phyloP scores from a whole-genome alignment of 2,113 vertebrate species.

The Gorsachius goisagi region DNA sequence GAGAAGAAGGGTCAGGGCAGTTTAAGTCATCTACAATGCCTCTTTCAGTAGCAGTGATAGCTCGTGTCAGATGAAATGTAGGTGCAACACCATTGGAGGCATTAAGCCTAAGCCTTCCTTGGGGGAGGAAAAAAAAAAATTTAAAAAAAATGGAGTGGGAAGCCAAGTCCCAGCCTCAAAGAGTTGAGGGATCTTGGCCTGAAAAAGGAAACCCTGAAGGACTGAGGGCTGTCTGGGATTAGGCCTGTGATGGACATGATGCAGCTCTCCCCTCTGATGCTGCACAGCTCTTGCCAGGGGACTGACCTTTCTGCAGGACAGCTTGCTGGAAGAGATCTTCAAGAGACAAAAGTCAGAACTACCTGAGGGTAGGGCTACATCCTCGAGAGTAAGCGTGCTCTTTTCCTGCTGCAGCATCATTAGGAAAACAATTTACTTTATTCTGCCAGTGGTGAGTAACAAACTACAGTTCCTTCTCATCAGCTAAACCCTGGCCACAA shows the following conservation, averaged over 20 bases:
- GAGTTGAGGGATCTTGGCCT: neutral
- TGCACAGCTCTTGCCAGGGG: fast-evolving
- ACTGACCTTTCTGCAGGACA: neutral
- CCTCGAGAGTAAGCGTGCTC: neutral
- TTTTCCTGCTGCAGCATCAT: neutral
- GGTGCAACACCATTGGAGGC: neutral
- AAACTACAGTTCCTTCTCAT: neutral
- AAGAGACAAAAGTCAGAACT: neutral
- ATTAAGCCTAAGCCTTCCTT: neutral
- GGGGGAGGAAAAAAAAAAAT: neutral
- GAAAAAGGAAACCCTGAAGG: neutral
- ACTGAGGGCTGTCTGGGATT: neutral
- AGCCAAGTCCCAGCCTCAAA: neutral
- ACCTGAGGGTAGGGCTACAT: fast-evolving
- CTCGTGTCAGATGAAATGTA: neutral
- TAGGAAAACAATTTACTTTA: neutral
- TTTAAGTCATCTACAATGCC: neutral
- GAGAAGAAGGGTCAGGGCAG: neutral
- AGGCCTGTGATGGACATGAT: neutral
- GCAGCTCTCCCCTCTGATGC: neutral
- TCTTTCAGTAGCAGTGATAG: neutral
- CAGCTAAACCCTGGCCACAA: neutral
- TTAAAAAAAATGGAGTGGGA: neutral
- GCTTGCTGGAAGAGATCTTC: neutral
- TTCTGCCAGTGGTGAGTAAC: neutral